Evolutionary conservation across 1,140 invertebrate species (phyloP), one percentile per base, ranked within the genome.

Genomic region (Coelopa frigida): DNA sequence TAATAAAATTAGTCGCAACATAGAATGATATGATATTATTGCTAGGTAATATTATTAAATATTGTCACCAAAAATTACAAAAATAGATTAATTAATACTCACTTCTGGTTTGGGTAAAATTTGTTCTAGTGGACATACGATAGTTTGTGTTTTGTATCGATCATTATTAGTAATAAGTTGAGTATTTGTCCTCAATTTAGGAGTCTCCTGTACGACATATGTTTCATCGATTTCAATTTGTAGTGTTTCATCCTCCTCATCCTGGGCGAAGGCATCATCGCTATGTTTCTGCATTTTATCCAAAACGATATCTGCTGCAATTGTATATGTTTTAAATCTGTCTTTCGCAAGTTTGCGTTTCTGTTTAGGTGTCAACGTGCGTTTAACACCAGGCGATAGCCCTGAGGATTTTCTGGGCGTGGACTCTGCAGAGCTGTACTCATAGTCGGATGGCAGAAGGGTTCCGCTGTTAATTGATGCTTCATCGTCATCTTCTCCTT

Each of bases 281-380:
- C 23, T 29, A 46, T 49, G 39, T 40, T 33, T 47, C 17, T 51
- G 15, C 32, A 26, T 29, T 43, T 20, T 39, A 48, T 56, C 38
- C 39, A 55, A 5, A 26, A 31, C 41, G 23, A 71, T 68, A 37
- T 75, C 77, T 14, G 78, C 78, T 12, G 75, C 79, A 27, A 88
- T 84, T 0, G 84, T 87, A 54, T 87, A 87, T 0, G 86, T 89
- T 58, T 79, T 82, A 56, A 83, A 89, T 41, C 85, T 75, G 53
- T 88, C 84, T 59, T 85, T 84, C 2, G 78, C 75, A 18, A 83
- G 57, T 32, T 78, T 79, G 45, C 85, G 69, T 57, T 82, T 84
- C 55, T 87, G 82, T 68, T 85, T 87, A 0, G 85, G 84, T 0
- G 84, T 86, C 33, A 86, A 57, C 11, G 77, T 70, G 46, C 75